A percentile compares a stretch with the other conserved stretches of the same genome.
Conservation (phyloP, 2,113 vertebrate species). For the Phrynocephalus versicolor region DNA sequence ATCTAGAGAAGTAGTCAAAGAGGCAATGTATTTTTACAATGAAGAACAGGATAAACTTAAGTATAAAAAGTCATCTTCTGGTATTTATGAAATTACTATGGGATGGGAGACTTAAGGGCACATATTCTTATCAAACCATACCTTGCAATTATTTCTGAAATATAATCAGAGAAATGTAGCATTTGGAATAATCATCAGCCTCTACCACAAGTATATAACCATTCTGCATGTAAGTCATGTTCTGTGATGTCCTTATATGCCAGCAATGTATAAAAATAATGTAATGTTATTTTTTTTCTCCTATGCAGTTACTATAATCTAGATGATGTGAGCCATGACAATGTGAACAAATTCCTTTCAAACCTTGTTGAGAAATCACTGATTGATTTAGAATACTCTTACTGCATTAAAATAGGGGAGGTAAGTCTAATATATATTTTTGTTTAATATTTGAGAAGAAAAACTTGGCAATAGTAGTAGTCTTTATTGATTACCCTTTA, state of each 20-base stretch:
- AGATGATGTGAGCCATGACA: conserved; percentile 89
- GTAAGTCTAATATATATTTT: conserved; percentile 70
- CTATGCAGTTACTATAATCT: conserved; percentile 91
- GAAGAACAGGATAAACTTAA: neutral
- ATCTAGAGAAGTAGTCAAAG: neutral
- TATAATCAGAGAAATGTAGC: neutral
- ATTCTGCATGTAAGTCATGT: neutral
- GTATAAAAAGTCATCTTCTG: neutral
- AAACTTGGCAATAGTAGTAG: neutral
- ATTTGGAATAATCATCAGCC: neutral
- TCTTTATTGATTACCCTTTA: neutral
- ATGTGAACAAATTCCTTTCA: conserved; percentile 92
- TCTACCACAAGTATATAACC: neutral
- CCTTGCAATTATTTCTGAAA: neutral
- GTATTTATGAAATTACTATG: neutral
- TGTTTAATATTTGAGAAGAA: neutral
- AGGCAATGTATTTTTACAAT: neutral
- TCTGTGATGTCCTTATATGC: neutral
- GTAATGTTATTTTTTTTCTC: conserved; percentile 26
- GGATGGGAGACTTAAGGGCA: neutral
- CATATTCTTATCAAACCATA: neutral
- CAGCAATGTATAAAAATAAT: conserved; percentile 28
- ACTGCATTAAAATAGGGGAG: conserved; percentile 93
- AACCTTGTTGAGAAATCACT: conserved; percentile 89
- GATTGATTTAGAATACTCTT: conserved; percentile 88